A percentile compares a stretch with the other conserved stretches of the same genome.
Evolutionary conservation across 2,113 vertebrate genomes (phyloP).

Genomic region (Charadrius vociferus): DNA sequence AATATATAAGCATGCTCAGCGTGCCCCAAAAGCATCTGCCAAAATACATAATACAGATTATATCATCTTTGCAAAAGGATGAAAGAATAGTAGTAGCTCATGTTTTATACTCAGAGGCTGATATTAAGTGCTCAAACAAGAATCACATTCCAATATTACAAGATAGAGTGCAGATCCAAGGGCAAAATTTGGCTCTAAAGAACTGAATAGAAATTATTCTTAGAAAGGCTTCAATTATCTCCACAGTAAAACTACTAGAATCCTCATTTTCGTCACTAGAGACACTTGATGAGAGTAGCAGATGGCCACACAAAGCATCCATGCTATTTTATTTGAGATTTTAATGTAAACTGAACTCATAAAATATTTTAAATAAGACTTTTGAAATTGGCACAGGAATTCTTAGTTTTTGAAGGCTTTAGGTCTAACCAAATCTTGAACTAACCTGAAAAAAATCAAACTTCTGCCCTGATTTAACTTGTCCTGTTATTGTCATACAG

Average conservation of each 20-base stretch:
- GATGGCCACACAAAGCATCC: constrained; percentile 74
- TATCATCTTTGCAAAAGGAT: background rate
- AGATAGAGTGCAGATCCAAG: constrained; percentile 65
- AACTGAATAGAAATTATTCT: constrained; percentile 78
- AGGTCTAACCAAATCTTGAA: background rate
- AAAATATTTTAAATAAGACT: constrained; percentile 71
- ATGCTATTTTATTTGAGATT: constrained; percentile 77
- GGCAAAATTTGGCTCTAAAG: constrained; percentile 72
- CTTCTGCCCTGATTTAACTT: background rate
- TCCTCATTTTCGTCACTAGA: constrained; percentile 72
- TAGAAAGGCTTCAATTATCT: constrained; percentile 77
- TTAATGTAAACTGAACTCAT: constrained; percentile 73
- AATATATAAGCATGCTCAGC: background rate
- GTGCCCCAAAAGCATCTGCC: background rate
- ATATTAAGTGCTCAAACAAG: constrained; percentile 51
- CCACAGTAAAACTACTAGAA: constrained; percentile 68
- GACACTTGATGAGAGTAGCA: constrained; percentile 74
- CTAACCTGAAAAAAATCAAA: background rate
- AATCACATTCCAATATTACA: constrained; percentile 54
- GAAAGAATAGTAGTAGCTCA: constrained; percentile 20
- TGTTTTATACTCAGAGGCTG: constrained; percentile 53
- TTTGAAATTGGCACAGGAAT: constrained; percentile 40
- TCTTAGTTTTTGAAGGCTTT: constrained; percentile 7
- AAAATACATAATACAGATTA: background rate
- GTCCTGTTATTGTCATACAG: background rate